These are phyloP conservation scores for Melikaiella ostensackeni DNA, from an alignment of 2,888 invertebrate genomes.

Conservation along the genomic window DNA sequence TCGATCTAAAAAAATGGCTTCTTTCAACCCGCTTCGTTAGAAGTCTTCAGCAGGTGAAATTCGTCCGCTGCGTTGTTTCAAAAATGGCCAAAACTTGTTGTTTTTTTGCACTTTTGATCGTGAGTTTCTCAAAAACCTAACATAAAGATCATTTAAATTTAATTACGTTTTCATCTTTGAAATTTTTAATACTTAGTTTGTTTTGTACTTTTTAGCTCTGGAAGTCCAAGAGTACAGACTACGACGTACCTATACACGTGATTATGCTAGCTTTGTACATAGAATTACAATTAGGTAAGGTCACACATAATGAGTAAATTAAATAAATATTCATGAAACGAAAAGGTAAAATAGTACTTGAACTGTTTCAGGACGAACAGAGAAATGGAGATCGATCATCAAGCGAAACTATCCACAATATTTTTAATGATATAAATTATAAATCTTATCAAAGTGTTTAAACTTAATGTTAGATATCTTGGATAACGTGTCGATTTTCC, in stretches of 20 bases:
- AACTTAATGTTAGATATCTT: neutral
- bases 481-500: neutral
- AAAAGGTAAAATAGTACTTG: neutral
- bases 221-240: constrained; percentile 78
- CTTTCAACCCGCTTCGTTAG: too few relatives aligned
- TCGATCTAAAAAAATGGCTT: too few relatives aligned
- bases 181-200: constrained; percentile 23
- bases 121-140: too few relatives aligned
- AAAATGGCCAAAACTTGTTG: too few relatives aligned
- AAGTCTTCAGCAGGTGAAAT: too few relatives aligned
- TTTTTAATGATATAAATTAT: neutral
- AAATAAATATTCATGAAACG: neutral
- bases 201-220: constrained; percentile 76
- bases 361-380: constrained; percentile 26
- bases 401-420: constrained; percentile 31
- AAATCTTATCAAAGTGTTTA: neutral
- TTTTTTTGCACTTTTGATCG: too few relatives aligned
- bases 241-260: constrained; percentile 82
- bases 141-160: too few relatives aligned
- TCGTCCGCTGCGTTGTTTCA: too few relatives aligned
- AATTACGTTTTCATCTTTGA: neutral
- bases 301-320: neutral
- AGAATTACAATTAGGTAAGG: constrained; percentile 81
- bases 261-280: constrained; percentile 83
- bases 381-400: constrained; percentile 33